These are phyloP conservation scores for Tapirus terrestris DNA, from an alignment of 2,113 vertebrate genomes.

Conservation along the genomic window DNA sequence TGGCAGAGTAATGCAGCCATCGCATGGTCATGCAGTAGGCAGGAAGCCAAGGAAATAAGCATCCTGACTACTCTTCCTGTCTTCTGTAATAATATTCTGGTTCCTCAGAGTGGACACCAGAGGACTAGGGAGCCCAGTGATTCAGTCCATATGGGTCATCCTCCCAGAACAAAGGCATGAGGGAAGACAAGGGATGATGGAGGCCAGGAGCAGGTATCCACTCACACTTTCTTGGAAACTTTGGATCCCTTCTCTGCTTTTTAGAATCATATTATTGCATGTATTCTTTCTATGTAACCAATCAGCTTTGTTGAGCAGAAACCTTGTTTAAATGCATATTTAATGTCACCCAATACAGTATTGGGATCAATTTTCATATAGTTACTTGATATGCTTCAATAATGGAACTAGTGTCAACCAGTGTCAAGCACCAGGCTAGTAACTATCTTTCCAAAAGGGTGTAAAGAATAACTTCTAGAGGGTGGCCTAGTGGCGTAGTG, in stretches of 20 bases:
- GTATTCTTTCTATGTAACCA: neutral
- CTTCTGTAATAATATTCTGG: neutral
- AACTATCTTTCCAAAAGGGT: neutral
- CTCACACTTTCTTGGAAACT: neutral
- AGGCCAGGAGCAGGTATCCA: neutral
- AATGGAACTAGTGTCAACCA: neutral
- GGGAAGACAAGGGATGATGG: accelerated
- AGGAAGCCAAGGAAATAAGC: neutral
- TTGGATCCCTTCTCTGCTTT: neutral
- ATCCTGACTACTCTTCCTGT: neutral
- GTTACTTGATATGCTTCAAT: neutral
- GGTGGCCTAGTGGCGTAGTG: too few species aligned
- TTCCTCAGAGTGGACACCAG: neutral
- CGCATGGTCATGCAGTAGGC: neutral
- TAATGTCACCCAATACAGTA: neutral
- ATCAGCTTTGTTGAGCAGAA: neutral
- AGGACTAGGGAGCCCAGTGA: too few species aligned
- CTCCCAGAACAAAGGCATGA: neutral
- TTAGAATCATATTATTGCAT: neutral
- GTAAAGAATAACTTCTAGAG: neutral
- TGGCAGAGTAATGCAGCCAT: accelerated
- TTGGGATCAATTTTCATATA: neutral
- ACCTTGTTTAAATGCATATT: neutral
- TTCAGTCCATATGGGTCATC: neutral
- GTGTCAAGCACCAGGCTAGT: neutral